Evolutionary conservation across 1,140 invertebrate genomes (phyloP), one percentile per base, ranked within the genome.

Genomic region (Drosophila asahinai): DNA sequence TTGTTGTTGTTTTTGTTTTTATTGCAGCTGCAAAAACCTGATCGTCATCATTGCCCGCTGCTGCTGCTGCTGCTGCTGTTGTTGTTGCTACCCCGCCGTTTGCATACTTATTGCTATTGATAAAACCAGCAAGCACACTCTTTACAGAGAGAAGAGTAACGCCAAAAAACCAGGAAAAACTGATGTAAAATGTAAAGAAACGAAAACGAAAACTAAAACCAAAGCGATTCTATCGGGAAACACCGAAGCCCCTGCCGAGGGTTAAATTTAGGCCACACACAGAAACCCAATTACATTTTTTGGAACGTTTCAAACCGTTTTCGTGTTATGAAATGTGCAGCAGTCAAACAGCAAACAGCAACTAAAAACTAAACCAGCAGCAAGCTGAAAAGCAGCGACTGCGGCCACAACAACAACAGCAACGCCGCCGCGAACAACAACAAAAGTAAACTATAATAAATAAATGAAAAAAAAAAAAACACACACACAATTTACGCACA

Each of bases 1-100:
- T 19, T 19, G 19, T 22, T 22, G 1, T 22, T 33, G 51, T 30
- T 38, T 8, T 55, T 55, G 33, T 22, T 55, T 55, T 40, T 55
- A 77, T 52, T 77, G 80, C 83, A 86, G 76, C 76, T 87, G 83
- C 60, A 80, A 80, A 86, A 86, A 86, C 83, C 83, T 86, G 83
- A 86, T 86, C 83, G 83, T 86, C 82, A 81, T 84, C 82, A 81
- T 59, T 47, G 51, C 30, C 52, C 15, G 33, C 17, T 67, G 17
- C 11, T 43, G 17, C 9, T 40, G 22, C 27, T 72, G 45, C 36
- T 58, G 52, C 19, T 75, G 43, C 3, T 43, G 66, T 33, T 58
- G 49, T 40, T 48, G 73, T 33, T 67, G 74, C 36, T 64, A 84
- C 78, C 83, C 79, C 83, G 70, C 75, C 67, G 87, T 86, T 82